Base-by-base conservation (phyloP, 2,797 vertebrate genomes). In the Taeniopygia guttata region DNA sequence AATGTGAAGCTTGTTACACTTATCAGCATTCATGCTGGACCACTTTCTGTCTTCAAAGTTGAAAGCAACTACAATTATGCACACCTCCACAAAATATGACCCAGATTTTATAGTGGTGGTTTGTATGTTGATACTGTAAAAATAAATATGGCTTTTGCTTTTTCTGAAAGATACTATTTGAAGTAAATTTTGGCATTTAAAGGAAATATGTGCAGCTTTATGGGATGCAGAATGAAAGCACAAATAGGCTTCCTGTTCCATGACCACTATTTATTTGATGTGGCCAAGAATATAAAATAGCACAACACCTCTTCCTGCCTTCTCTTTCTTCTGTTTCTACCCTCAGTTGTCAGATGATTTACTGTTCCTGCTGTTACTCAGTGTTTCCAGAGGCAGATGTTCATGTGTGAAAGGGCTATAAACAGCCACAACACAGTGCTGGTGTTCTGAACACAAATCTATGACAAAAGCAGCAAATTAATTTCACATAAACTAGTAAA, bases 11-110 rank as follows among this genome's bases (percentile, higher is more conserved):
- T 89, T 94, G 30, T 91, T 90, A 84, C 56, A 85, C 74, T 94
- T 84, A 95, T 62, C 89, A 93, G 56, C 70, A 90, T 94, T 94
- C 79, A 68, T 51, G 29, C 46, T 36, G 13, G 68, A 92, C 75
- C 54, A 30, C 56, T 94, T 95, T 93, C 74, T 85, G 26, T 67
- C 87, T 96, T 95, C 82, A 66, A 85, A 93, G 82, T 69, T 89
- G 72, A 96, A 94, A 93, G 79, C 66, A 89, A 68, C 49, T 45
- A 30, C 72, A 91, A 94, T 95, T 95, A 87, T 66, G 66, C 79
- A 81, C 69, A 81, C 54, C 76, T 87, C 68, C 52, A 68, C 78
- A 90, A 89, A 95, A 91, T 3, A 8, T 68, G 90, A 92, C 90
- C 93, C 74, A 88, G 86, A 92, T 93, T 94, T 83, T 77, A 34